phyloP scores from a whole-genome alignment of 1,140 invertebrate genomes.

The Acyrthosiphon pisum region DNA sequence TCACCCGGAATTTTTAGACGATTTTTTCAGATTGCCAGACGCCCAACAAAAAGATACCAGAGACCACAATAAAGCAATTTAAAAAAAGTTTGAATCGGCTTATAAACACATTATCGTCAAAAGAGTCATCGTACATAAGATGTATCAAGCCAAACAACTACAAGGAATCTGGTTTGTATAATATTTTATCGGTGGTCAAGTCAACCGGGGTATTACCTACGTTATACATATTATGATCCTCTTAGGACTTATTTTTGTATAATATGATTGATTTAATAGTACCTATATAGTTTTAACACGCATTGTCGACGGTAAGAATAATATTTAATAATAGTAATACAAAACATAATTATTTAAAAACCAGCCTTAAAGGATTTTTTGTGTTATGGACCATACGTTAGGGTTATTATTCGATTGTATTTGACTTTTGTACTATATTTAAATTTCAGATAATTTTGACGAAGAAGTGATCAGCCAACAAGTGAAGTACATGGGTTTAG shows the following conservation, averaged over 20 bases:
- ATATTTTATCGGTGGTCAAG: not conserved
- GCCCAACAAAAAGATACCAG: slow-evolving; percentile 64
- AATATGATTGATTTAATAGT: not conserved
- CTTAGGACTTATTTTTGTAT: not conserved
- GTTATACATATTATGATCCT: too few relatives aligned
- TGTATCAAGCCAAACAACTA: slow-evolving; percentile 84
- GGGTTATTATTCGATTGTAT: not conserved
- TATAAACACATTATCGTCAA: slow-evolving; percentile 76
- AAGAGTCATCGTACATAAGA: slow-evolving; percentile 77
- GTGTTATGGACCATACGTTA: not conserved
- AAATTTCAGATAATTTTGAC: slow-evolving; percentile 32
- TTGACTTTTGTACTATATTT: too few relatives aligned
- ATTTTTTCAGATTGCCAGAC: slow-evolving; percentile 59
- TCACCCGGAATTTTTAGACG: slow-evolving; percentile 69
- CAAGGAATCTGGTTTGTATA: slow-evolving; percentile 67
- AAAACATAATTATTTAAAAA: not conserved
- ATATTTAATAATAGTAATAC: not conserved
- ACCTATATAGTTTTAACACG: not conserved
- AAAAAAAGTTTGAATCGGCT: slow-evolving; percentile 76
- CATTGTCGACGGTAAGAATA: not conserved
- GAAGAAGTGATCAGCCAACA: slow-evolving; percentile 40
- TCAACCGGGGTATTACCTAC: not conserved
- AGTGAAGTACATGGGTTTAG: slow-evolving; percentile 63
- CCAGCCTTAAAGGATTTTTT: not conserved
- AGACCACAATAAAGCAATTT: slow-evolving; percentile 78